Percentiles rank a stretch among this genome's conserved stretches.
Evolutionary conservation across 2,797 vertebrate species (phyloP).

Genomic region (Enteromius mattozi): DNA sequence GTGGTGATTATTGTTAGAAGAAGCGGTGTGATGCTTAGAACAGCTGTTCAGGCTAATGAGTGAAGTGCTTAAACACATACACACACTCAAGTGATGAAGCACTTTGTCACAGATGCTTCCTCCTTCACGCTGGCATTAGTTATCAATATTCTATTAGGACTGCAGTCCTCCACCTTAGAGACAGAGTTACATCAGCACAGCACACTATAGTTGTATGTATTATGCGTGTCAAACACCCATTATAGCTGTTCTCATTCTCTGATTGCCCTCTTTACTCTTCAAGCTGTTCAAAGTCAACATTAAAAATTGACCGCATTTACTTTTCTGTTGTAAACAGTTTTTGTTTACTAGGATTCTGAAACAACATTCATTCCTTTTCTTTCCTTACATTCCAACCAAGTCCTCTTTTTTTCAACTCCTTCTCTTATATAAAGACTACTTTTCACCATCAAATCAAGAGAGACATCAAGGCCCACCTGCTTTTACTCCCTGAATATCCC

Average conservation of each 20-base stretch:
- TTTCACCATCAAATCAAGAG: not conserved
- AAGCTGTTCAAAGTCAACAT: not conserved
- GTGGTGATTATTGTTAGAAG: slow-evolving; percentile 59
- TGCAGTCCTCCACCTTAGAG: slow-evolving; percentile 40
- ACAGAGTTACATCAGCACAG: not conserved
- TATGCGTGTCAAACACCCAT: not conserved
- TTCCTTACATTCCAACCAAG: not conserved
- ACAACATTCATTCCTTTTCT: not conserved
- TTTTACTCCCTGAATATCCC: not conserved
- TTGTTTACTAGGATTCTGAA: not conserved
- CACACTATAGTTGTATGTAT: not conserved
- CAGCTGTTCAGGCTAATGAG: slow-evolving; percentile 77
- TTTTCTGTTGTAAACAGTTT: not conserved
- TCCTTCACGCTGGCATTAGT: slow-evolving; percentile 64
- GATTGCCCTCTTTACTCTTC: slow-evolving; percentile 5
- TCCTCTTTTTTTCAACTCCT: not conserved
- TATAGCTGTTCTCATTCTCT: not conserved
- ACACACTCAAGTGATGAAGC: slow-evolving; percentile 71
- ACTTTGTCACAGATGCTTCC: slow-evolving; percentile 75
- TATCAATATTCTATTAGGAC: slow-evolving; percentile 77
- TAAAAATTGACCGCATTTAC: not conserved
- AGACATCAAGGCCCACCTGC: not conserved
- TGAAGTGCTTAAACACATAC: slow-evolving; percentile 64
- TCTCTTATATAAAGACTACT: not conserved
- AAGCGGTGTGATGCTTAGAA: slow-evolving; percentile 58